These are phyloP conservation scores for Nannobrachium achirus DNA, from an alignment of 2,113 vertebrate species.

Conservation along the genomic window DNA sequence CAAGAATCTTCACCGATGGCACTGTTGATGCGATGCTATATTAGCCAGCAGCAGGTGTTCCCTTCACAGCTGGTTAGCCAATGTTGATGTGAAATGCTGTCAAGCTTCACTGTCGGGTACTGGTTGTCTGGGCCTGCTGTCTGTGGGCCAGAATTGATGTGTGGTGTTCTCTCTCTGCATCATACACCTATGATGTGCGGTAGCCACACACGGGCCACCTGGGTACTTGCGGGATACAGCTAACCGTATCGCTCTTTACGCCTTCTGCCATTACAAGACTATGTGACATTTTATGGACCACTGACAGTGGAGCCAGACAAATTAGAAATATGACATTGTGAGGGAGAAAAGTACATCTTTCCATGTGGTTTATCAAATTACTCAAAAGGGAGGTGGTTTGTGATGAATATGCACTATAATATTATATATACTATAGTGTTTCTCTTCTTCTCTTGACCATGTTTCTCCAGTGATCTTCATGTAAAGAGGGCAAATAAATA, in stretches of 20 bases:
- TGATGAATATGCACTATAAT: too few relatives aligned
- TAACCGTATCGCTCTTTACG: neutral
- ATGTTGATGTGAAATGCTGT: constrained; percentile 55
- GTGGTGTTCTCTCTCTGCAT: constrained; percentile 29
- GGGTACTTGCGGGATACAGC: constrained; percentile 1
- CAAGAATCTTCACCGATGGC: constrained; percentile 40
- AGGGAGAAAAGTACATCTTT: too few relatives aligned
- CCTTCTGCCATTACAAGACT: neutral
- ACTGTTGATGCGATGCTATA: constrained; percentile 56
- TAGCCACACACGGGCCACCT: constrained; percentile 27
- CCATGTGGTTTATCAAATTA: too few relatives aligned
- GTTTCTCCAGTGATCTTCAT: too few relatives aligned
- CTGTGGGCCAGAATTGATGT: constrained; percentile 9
- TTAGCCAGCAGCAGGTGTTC: constrained; percentile 69
- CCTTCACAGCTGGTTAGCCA: constrained; percentile 69
- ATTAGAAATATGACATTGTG: too few relatives aligned
- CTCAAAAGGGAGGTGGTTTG: too few relatives aligned
- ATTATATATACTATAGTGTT: too few relatives aligned
- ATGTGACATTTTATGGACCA: neutral
- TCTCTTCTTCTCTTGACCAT: too few relatives aligned
- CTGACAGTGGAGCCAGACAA: neutral
- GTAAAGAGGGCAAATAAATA: too few relatives aligned
- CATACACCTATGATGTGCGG: constrained; percentile 43
- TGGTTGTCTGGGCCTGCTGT: constrained; percentile 38
- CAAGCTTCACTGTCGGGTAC: constrained; percentile 46